Conservation (phyloP, 1,140 invertebrate species). For the Eurosta solidaginis region DNA sequence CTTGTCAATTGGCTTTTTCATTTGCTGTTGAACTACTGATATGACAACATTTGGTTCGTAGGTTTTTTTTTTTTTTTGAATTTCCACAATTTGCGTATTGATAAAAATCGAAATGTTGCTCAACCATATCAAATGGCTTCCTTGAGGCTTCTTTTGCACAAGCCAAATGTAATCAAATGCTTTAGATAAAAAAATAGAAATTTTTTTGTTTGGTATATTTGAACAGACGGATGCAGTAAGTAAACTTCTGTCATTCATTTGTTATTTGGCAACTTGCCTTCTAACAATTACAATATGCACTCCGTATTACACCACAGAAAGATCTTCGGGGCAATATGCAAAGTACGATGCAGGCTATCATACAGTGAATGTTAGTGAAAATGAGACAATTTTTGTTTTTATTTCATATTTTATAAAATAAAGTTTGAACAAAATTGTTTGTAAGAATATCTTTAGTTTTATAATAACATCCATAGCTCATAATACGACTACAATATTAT, state of each 20-base stretch:
- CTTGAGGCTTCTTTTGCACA: conserved; percentile 10
- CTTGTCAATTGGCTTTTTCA: neutral
- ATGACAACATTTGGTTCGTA: neutral
- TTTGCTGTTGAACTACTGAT: neutral
- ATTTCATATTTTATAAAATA: no score
- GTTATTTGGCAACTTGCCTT: conserved; percentile 23
- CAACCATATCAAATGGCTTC: neutral
- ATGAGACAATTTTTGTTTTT: no score
- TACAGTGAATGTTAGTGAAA: no score
- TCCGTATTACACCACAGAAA: neutral
- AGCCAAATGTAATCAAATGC: conserved; percentile 27
- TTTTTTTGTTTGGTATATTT: neutral
- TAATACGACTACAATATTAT: no score
- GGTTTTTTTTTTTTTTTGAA: neutral
- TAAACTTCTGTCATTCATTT: conserved; percentile 24
- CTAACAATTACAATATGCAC: neutral
- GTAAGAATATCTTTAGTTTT: no score
- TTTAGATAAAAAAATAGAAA: neutral
- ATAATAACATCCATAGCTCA: no score
- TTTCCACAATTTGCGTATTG: neutral
- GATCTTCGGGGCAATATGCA: neutral
- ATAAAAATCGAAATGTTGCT: neutral
- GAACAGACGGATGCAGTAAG: neutral
- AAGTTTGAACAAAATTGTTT: no score
- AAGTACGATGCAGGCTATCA: no score